phyloP scores from a whole-genome alignment of 2,113 vertebrate species.

The Lonchura striata region DNA sequence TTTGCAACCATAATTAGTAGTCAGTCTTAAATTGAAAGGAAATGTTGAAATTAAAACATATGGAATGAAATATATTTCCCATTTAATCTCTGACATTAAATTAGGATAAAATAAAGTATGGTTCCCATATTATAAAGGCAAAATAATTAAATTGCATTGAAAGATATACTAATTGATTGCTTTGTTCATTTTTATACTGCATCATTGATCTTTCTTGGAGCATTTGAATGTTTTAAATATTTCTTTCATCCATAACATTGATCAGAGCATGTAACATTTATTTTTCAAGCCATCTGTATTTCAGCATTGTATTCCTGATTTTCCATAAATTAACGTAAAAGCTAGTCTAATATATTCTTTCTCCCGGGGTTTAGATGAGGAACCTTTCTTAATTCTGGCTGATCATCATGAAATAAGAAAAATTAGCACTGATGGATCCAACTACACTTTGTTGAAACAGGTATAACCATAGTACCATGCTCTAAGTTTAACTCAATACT shows the following conservation, averaged over 20 bases:
- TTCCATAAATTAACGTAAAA: slow-evolving; percentile 66
- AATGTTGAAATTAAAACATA: not conserved
- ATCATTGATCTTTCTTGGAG: slow-evolving; percentile 67
- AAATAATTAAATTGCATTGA: slow-evolving; percentile 8
- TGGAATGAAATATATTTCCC: not conserved
- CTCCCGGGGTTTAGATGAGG: slow-evolving; percentile 84
- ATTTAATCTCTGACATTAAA: slow-evolving; percentile 17
- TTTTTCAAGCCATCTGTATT: slow-evolving; percentile 61
- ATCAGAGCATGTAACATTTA: slow-evolving; percentile 64
- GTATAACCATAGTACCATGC: slow-evolving; percentile 73
- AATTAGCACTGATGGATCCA: slow-evolving; percentile 95
- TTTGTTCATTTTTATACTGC: slow-evolving; percentile 68
- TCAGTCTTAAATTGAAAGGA: not conserved
- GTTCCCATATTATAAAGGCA: slow-evolving; percentile 19
- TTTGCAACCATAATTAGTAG: not conserved
- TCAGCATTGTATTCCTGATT: slow-evolving; percentile 66
- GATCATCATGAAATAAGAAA: slow-evolving; percentile 98
- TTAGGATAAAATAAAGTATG: not conserved
- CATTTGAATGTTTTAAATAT: slow-evolving; percentile 69
- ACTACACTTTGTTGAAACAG: slow-evolving; percentile 98
- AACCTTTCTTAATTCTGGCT: slow-evolving; percentile 96
- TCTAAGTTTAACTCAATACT: slow-evolving; percentile 46
- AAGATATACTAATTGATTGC: slow-evolving; percentile 66
- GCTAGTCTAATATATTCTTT: slow-evolving; percentile 60
- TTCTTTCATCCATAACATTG: slow-evolving; percentile 67